phyloP scores from a whole-genome alignment of 2,797 vertebrate genomes.

The Malurus leucopterus region DNA sequence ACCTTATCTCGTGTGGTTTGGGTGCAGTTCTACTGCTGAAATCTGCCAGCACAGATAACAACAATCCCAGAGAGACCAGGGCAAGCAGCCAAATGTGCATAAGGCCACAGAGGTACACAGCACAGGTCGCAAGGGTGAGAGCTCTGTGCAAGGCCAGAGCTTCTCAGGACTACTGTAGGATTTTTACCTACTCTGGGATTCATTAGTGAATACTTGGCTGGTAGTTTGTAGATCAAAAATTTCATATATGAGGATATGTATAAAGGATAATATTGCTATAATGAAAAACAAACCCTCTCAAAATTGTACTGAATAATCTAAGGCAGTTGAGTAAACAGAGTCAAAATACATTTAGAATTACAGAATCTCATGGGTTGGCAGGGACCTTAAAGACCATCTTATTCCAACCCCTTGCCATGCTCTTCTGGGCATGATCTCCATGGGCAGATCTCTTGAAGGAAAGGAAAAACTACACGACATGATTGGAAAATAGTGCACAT shows the following conservation, averaged over 20 bases:
- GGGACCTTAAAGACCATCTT: background rate
- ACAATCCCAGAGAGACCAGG: background rate
- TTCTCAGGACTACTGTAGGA: accelerated
- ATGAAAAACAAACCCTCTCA: background rate
- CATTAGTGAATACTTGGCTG: background rate
- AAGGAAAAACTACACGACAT: background rate
- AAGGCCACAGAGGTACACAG: background rate
- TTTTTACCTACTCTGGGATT: background rate
- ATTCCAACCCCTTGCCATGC: background rate
- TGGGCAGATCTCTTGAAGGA: background rate
- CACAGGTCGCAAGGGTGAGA: accelerated
- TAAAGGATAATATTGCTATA: background rate
- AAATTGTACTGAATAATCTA: background rate
- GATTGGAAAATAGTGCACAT: background rate
- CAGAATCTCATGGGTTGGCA: background rate
- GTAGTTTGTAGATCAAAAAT: background rate
- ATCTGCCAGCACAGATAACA: background rate
- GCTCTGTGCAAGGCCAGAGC: background rate
- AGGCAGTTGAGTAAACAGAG: background rate
- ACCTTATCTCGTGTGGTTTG: background rate
- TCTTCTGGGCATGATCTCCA: background rate
- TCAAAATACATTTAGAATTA: background rate
- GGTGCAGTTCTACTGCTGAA: background rate
- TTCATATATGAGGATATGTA: accelerated
- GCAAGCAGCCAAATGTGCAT: background rate